A percentile compares a stretch with the other conserved stretches of the same genome.
phyloP scores from a whole-genome alignment of 1,140 invertebrate species.

The Rhysida immarginata region DNA sequence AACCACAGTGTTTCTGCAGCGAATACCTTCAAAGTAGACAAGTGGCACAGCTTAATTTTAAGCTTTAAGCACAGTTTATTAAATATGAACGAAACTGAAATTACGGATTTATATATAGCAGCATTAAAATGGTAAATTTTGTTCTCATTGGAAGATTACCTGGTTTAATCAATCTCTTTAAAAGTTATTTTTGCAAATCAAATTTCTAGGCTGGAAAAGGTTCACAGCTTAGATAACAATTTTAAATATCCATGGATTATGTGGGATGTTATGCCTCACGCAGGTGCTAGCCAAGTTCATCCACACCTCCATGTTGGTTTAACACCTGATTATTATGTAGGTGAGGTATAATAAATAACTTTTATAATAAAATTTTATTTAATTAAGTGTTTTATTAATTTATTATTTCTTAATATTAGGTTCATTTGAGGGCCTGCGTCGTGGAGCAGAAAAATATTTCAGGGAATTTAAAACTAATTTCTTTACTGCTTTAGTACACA shows the following conservation, averaged over 20 bases:
- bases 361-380: background rate
- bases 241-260: conserved; percentile 28
- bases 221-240: conserved; percentile 12
- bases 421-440: no score
- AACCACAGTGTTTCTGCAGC: conserved; percentile 28
- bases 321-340: conserved; percentile 28
- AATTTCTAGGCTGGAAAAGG: background rate
- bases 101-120: conserved; percentile 28
- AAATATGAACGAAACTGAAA: conserved; percentile 25
- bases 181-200: conserved; percentile 10
- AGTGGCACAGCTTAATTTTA: conserved; percentile 32
- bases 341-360: conserved; percentile 16
- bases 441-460: no score
- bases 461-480: no score
- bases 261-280: conserved; percentile 35
- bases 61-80: conserved; percentile 31
- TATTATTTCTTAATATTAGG: background rate
- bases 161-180: conserved; percentile 14
- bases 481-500: no score
- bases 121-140: conserved; percentile 25
- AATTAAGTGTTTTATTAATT: background rate
- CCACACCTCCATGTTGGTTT: conserved; percentile 35
- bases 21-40: conserved; percentile 36
- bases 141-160: no score
- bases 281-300: conserved; percentile 36